Conservation (phyloP, 2,113 vertebrate genomes). For the Addax nasomaculatus region DNA sequence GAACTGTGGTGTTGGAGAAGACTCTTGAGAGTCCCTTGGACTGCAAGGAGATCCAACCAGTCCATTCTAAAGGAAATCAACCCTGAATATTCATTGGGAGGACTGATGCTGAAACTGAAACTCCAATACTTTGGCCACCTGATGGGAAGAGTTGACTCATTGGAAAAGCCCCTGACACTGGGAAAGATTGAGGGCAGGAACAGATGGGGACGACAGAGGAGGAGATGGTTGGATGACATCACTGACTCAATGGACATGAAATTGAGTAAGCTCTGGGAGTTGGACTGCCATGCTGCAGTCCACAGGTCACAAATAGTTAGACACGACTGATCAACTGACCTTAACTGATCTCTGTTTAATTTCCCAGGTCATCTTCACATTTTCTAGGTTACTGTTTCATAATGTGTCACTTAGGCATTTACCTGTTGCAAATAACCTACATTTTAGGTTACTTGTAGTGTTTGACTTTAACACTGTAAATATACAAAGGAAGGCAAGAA, state of each 20-base stretch:
- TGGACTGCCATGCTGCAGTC: neutral
- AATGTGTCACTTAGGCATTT: neutral
- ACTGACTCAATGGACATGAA: neutral
- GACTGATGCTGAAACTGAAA: neutral
- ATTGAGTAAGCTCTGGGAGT: neutral
- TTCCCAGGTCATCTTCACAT: neutral
- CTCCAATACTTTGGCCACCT: neutral
- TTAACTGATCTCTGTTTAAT: neutral
- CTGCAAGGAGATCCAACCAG: neutral
- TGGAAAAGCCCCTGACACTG: neutral
- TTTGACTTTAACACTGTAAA: neutral
- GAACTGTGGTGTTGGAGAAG: neutral
- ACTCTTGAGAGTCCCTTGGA: neutral
- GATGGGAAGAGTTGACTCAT: neutral
- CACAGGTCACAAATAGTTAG: neutral
- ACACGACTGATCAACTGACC: fast-evolving
- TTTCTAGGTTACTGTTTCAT: neutral
- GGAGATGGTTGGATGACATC: neutral
- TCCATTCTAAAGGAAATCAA: neutral
- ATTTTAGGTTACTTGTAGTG: neutral
- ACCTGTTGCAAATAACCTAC: neutral
- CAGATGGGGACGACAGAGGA: neutral
- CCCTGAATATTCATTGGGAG: neutral
- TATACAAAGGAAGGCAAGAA: neutral
- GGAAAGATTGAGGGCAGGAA: neutral